Conservation (phyloP, 2,888 invertebrate genomes). For the Drosophila phalerata region DNA sequence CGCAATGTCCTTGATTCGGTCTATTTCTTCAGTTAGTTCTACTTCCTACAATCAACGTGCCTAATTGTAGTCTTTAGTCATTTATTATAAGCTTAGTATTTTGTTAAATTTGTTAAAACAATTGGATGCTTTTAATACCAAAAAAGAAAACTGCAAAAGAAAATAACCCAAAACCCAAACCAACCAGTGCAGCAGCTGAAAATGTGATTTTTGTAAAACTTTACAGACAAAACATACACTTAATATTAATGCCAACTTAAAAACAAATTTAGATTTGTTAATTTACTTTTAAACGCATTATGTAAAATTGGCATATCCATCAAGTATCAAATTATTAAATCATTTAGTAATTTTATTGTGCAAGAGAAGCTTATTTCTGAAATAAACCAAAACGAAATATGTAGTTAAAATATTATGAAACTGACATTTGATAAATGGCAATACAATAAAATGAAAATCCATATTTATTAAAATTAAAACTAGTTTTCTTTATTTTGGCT, state of each 20-base stretch:
- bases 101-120: conserved; percentile 60
- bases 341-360: conserved; percentile 10
- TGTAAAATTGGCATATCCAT: conserved; percentile 18
- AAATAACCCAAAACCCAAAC: not conserved
- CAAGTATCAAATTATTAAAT: not conserved
- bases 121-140: conserved; percentile 64
- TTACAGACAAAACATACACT: conserved; percentile 46
- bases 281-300: conserved; percentile 9
- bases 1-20: conserved; percentile 90
- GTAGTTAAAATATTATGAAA: not conserved
- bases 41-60: conserved; percentile 47
- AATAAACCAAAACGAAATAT: conserved; percentile 11
- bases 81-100: conserved; percentile 35
- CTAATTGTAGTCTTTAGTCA: conserved; percentile 57
- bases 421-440: conserved; percentile 4
- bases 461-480: conserved; percentile 17
- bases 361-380: conserved; percentile 18
- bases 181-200: conserved; percentile 21
- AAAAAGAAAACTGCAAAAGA: conserved; percentile 39
- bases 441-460: conserved; percentile 22
- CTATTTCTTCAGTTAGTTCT: conserved; percentile 93
- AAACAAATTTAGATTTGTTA: conserved; percentile 20
- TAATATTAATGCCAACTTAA: conserved; percentile 16
- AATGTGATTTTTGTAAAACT: conserved; percentile 67
- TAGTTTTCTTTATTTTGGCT: not conserved